Evolutionary conservation across 1,140 invertebrate genomes (phyloP), one percentile per base, ranked within the genome.

Genomic region (Heliconius melpomene): DNA sequence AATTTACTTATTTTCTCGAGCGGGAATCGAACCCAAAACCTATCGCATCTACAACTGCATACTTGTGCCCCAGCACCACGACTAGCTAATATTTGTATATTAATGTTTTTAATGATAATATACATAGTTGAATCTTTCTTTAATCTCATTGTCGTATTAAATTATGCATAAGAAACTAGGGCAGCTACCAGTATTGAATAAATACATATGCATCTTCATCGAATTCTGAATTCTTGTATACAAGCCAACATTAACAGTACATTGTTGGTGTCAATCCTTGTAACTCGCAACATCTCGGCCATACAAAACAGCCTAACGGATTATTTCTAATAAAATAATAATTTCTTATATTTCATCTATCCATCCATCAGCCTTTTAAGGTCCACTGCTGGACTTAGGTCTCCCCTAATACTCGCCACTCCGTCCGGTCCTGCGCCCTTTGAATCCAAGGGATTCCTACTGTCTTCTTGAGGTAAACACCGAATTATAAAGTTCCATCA

Each of bases 231-330:
- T 77, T 77, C 76, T 77, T 77, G 76, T 72, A 6, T 70, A 72
- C 18, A 29, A 77, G 76, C 76, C 76, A 77, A 77, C 70, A 36
- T 72, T 77, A 77, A 72, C 70, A 72, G 76, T 72, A 77, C 70
- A 71, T 13, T 11, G 32, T 72, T 38, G 36, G 71, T 72, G 70
- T 77, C 76, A 77, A 77, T 77, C 76, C 26, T 40, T 32, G 40
- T 52, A 20, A n/a, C 60, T 3, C 60, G 60, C 60, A 6, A 36
- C 40, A 72, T n/a, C 26, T 20, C 46, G n/a, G 13, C 29, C 60
- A 77, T 77, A 52, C 46, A 72, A 77, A 77, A 50, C 29, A 77
- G 76, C 9, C 18, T 77, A 77, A 77, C 76, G 70, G 76, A 66
- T 20, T 2, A 7, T 29, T 8, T 72, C 6, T 0, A 8, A n/a